Evolutionary conservation across 2,797 vertebrate species (phyloP).

Genomic region (Lateolabrax maculatus): DNA sequence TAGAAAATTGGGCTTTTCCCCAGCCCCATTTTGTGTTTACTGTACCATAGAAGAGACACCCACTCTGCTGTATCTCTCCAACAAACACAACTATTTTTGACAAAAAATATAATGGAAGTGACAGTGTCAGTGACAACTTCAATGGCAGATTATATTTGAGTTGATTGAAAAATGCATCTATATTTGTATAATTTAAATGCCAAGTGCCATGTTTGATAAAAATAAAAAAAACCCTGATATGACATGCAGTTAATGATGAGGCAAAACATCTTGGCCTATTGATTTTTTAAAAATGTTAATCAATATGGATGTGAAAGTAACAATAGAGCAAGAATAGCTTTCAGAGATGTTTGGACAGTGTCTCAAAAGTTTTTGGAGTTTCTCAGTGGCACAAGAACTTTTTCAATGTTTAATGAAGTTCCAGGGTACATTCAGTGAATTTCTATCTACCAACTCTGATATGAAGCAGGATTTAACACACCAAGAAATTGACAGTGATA

Average conservation of each 20-base stretch:
- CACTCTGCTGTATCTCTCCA: neutral
- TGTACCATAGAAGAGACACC: neutral
- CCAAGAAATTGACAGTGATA: neutral
- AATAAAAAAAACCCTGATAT: neutral
- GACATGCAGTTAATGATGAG: neutral
- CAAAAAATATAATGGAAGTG: neutral
- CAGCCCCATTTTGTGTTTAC: neutral
- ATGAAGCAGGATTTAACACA: conserved; percentile 5
- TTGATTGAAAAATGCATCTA: neutral
- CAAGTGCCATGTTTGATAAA: neutral
- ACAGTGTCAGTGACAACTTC: neutral
- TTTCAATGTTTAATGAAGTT: neutral
- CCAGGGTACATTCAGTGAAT: neutral
- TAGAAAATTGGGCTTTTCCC: neutral
- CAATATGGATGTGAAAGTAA: conserved; percentile 6
- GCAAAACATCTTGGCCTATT: conserved; percentile 4
- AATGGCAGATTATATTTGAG: neutral
- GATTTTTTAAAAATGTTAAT: conserved; percentile 11
- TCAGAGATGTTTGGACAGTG: neutral
- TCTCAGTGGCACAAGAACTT: neutral
- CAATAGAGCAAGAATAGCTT: neutral
- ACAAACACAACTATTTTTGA: neutral
- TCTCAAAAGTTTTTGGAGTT: conserved; percentile 7
- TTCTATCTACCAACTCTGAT: neutral
- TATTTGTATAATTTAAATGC: neutral